Evolutionary conservation across 30 jellyfish, hydroid and myxozoan species (phyloP).

Genomic region (Aurelia aurita): DNA sequence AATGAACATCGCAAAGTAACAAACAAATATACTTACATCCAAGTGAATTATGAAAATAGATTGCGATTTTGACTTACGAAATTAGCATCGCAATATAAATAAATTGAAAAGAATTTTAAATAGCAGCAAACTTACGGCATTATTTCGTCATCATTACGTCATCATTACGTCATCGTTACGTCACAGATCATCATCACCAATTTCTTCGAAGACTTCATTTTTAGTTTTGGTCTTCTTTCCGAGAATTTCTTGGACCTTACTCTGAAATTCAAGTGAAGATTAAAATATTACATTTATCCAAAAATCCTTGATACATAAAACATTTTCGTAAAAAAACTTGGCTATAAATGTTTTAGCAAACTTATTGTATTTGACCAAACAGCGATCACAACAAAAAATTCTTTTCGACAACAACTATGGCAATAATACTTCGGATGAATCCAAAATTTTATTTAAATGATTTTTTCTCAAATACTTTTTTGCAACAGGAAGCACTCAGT

Average conservation of each 20-base stretch:
- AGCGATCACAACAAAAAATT: not conserved
- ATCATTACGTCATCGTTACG: not conserved
- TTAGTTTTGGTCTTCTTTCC: conserved; percentile 33
- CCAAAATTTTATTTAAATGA: too few relatives aligned
- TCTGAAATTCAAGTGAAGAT: conserved; percentile 16
- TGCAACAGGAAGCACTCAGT: too few relatives aligned
- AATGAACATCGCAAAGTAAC: not conserved
- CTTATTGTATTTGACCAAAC: not conserved
- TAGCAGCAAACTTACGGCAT: not conserved
- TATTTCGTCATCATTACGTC: not conserved
- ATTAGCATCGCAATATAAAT: conserved; percentile 3
- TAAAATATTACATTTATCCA: not conserved
- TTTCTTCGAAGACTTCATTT: conserved; percentile 82
- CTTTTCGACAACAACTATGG: not conserved
- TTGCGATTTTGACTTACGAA: not conserved
- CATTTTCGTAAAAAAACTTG: too few relatives aligned
- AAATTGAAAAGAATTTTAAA: not conserved
- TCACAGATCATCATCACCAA: conserved; percentile 90
- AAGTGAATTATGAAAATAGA: too few relatives aligned
- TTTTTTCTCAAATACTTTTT: too few relatives aligned
- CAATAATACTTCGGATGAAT: too few relatives aligned
- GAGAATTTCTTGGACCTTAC: conserved; percentile 14
- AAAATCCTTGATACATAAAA: too few relatives aligned
- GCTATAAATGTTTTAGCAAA: too few relatives aligned
- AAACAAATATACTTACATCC: not conserved